Conservation (phyloP, 1,140 invertebrate species). For the Bombus vancouverensis region DNA sequence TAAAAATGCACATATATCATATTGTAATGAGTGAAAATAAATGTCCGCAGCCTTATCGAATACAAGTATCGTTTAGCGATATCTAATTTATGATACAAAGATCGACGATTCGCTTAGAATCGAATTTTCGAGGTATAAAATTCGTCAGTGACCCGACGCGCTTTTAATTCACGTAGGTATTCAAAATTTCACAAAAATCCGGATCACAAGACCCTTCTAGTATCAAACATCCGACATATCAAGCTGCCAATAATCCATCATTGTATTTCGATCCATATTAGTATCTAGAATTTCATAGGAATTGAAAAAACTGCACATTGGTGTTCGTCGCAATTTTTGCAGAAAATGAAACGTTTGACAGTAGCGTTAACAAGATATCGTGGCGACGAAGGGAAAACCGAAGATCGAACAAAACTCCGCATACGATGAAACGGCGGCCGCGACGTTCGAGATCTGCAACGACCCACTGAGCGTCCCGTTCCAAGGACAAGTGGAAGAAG, state of each 20-base stretch:
- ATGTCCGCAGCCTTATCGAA: not conserved
- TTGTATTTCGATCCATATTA: not conserved
- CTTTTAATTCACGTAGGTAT: not conserved
- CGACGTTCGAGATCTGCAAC: not conserved
- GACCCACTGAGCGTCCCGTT: not conserved
- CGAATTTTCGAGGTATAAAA: not conserved
- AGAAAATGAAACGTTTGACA: not conserved
- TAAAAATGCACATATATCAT: not conserved
- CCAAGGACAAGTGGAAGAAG: constrained; percentile 34
- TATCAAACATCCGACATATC: not conserved
- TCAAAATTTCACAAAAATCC: not conserved
- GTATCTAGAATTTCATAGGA: not conserved
- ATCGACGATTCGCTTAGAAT: not conserved
- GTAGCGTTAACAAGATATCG: not conserved
- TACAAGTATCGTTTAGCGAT: not conserved
- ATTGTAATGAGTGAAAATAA: not conserved
- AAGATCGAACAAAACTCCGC: not conserved
- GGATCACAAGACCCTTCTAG: not conserved
- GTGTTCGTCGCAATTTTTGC: not conserved
- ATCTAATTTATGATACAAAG: not conserved
- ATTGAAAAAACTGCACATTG: not conserved
- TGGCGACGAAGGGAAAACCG: not conserved
- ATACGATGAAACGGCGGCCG: not conserved
- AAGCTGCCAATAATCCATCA: not conserved
- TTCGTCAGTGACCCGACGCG: not conserved